Percentiles rank a stretch among this genome's conserved stretches.
Conservation (phyloP, 2,888 invertebrate genomes). For the Gymnocheta viridis region DNA sequence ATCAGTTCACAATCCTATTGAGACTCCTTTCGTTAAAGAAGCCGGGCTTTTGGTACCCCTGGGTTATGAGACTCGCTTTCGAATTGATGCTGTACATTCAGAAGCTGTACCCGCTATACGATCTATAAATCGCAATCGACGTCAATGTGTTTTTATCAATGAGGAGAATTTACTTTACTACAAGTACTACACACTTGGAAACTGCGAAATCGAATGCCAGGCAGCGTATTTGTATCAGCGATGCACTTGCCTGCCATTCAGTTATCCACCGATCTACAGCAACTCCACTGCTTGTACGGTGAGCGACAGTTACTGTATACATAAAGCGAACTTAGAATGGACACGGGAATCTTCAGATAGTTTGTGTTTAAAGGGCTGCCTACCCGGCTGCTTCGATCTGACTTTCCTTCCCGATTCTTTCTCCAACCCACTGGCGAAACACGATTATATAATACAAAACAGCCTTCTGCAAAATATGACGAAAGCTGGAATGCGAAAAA, state of each 20-base stretch:
- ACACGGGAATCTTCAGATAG: background rate
- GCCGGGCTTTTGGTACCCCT: constrained; percentile 87
- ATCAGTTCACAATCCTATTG: constrained; percentile 87
- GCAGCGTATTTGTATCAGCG: constrained; percentile 69
- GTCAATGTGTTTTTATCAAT: constrained; percentile 88
- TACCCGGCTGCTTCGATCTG: constrained; percentile 88
- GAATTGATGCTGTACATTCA: constrained; percentile 86
- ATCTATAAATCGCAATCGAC: constrained; percentile 84
- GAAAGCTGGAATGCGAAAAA: constrained; percentile 81
- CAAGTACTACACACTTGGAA: constrained; percentile 78
- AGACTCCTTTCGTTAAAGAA: constrained; percentile 89
- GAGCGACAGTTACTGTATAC: constrained; percentile 70
- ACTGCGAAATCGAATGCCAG: constrained; percentile 85
- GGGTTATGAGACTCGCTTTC: constrained; percentile 87
- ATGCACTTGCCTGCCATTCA: constrained; percentile 76
- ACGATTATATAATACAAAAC: constrained; percentile 74
- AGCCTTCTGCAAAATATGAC: constrained; percentile 72
- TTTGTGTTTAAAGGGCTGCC: constrained; percentile 83
- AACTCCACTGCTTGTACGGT: constrained; percentile 85
- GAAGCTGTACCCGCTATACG: constrained; percentile 85
- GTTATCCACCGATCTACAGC: constrained; percentile 84
- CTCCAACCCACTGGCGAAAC: constrained; percentile 81
- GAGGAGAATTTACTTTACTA: constrained; percentile 87
- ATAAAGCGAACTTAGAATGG: constrained; percentile 52
- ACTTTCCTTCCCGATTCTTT: constrained; percentile 85